Evolutionary conservation across 2,888 invertebrate species (phyloP).

Genomic region (Clepsis dumicolana): DNA sequence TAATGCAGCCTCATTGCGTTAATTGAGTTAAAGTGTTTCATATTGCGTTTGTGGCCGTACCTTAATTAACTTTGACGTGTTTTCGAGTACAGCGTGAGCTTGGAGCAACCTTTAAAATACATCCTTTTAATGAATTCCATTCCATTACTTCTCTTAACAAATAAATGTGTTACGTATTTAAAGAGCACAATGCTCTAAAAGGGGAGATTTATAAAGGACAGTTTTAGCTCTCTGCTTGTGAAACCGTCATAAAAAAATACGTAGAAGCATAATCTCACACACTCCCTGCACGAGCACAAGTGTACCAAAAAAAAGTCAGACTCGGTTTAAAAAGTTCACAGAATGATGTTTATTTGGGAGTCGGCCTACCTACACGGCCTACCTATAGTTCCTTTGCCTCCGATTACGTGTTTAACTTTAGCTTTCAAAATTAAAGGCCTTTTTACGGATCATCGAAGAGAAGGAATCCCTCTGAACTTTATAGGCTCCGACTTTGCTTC

Average conservation of each 20-base stretch:
- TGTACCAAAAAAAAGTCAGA: background rate
- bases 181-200: background rate
- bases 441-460: conserved; percentile 22
- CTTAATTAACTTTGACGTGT: conserved; percentile 19
- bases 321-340: conserved; percentile 8
- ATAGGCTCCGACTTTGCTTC: conserved; percentile 1
- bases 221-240: background rate
- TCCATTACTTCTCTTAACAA: background rate
- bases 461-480: conserved; percentile 21
- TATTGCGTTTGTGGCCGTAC: conserved; percentile 7
- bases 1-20: conserved; percentile 22
- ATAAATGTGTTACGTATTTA: background rate
- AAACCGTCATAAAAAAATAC: conserved; percentile 15
- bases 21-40: conserved; percentile 32
- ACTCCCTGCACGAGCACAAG: background rate
- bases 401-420: conserved; percentile 18
- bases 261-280: conserved; percentile 15
- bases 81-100: background rate
- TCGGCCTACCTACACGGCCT: background rate
- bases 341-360: conserved; percentile 22
- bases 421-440: conserved; percentile 22
- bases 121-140: background rate
- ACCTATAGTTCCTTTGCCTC: background rate
- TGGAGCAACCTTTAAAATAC: background rate
- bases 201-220: background rate